Evolutionary conservation across 2,113 vertebrate genomes (phyloP).

Genomic region (Trogon surrucura): DNA sequence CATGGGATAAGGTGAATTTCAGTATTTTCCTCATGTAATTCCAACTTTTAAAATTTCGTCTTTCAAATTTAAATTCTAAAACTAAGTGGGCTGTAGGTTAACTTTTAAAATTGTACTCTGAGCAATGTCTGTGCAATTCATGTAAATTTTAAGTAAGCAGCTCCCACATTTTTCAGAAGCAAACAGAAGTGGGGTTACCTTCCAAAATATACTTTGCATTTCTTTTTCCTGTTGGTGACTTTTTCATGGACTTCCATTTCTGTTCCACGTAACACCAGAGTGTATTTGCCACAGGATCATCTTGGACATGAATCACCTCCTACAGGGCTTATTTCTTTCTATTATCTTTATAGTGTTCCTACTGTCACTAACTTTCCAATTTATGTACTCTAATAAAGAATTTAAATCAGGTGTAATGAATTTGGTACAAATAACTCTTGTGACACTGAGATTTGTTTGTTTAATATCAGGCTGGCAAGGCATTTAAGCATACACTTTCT

Average conservation of each 20-base stretch:
- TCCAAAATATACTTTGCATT: neutral
- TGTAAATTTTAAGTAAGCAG: neutral
- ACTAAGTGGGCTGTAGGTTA: neutral
- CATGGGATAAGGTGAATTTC: neutral
- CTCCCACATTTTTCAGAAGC: neutral
- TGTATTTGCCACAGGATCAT: neutral
- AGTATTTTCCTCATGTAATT: neutral
- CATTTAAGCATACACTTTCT: neutral
- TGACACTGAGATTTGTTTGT: neutral
- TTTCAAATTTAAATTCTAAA: neutral
- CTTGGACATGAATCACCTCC: neutral
- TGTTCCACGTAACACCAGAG: neutral
- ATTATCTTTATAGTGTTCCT: neutral
- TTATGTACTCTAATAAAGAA: neutral
- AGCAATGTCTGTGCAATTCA: neutral
- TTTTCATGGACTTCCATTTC: neutral
- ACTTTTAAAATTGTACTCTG: neutral
- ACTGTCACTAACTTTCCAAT: neutral
- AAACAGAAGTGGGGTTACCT: neutral
- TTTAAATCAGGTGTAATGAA: neutral
- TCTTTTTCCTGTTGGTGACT: neutral
- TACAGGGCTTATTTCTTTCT: neutral
- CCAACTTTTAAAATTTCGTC: neutral
- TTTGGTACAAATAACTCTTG: neutral
- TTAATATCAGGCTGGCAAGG: neutral